phyloP scores from a whole-genome alignment of 2,113 vertebrate species.

The Patagioenas fasciata region DNA sequence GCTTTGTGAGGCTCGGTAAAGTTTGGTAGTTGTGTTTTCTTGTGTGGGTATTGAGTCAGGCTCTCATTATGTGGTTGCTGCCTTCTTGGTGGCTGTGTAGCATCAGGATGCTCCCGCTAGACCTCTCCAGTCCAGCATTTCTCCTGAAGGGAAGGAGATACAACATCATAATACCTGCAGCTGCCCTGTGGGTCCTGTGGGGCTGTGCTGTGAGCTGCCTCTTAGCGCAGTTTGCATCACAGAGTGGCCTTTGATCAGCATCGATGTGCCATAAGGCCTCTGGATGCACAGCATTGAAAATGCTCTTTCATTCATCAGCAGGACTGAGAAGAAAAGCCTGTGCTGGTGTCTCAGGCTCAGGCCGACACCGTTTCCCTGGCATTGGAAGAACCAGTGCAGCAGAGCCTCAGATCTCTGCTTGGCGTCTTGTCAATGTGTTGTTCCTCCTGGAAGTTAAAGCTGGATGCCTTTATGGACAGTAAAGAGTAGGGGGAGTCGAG shows the following conservation, averaged over 20 bases:
- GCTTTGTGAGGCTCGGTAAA: neutral
- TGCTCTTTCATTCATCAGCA: slow-evolving; percentile 71
- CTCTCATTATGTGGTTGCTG: neutral
- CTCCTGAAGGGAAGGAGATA: neutral
- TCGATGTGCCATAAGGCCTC: slow-evolving; percentile 28
- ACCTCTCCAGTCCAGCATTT: neutral
- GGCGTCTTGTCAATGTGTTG: neutral
- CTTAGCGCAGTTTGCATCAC: slow-evolving; percentile 22
- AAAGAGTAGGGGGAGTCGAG: neutral
- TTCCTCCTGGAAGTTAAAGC: slow-evolving; percentile 47
- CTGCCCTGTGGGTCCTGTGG: neutral
- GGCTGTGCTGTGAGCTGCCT: neutral
- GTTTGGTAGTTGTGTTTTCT: neutral
- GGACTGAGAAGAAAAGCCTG: slow-evolving; percentile 66
- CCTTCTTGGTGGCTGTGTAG: neutral
- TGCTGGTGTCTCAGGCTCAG: slow-evolving; percentile 62
- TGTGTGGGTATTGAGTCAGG: neutral
- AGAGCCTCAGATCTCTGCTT: slow-evolving; percentile 58
- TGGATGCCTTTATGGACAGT: neutral
- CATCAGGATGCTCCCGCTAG: neutral
- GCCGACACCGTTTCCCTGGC: slow-evolving; percentile 49
- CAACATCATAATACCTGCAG: neutral
- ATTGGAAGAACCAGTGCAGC: slow-evolving; percentile 7
- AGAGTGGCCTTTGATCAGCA: slow-evolving; percentile 60
- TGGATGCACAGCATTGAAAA: slow-evolving; percentile 58